A percentile compares a stretch with the other conserved stretches of the same genome.
Conservation (phyloP, 2,113 vertebrate genomes). For the Oreochromis tanganicae region DNA sequence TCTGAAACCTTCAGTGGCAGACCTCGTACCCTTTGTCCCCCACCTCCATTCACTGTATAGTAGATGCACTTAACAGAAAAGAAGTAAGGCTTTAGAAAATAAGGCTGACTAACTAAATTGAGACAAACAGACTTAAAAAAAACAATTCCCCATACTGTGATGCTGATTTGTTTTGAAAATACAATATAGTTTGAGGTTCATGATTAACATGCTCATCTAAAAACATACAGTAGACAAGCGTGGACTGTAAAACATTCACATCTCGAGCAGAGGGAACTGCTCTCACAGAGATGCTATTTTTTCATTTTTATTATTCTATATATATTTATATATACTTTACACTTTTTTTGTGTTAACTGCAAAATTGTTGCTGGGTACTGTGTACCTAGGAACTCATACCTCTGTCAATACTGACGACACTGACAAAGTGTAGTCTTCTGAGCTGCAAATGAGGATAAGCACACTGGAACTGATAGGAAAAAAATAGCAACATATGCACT, state of each 20-base stretch:
- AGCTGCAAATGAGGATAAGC: constrained; percentile 50
- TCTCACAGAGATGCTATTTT: background rate
- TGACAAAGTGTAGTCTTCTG: constrained; percentile 14
- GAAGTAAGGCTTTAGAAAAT: background rate
- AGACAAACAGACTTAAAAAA: background rate
- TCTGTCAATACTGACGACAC: constrained; percentile 16
- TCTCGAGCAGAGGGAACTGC: constrained; percentile 12
- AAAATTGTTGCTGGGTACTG: constrained; percentile 25
- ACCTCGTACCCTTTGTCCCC: background rate
- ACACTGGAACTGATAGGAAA: constrained; percentile 33
- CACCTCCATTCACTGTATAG: background rate
- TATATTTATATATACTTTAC: constrained; percentile 7
- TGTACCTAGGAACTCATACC: constrained; percentile 25
- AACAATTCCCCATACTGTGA: background rate
- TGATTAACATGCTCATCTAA: constrained; percentile 61
- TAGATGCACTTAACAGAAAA: background rate
- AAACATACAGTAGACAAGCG: constrained; percentile 56
- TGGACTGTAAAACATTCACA: constrained; percentile 47
- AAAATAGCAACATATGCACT: constrained; percentile 44
- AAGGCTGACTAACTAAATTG: background rate
- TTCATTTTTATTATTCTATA: constrained; percentile 12
- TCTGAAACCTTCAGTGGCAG: background rate
- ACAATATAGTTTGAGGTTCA: constrained; percentile 36
- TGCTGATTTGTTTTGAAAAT: constrained; percentile 20
- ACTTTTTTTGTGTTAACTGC: constrained; percentile 34